phyloP scores from a whole-genome alignment of 1,140 invertebrate species.

The Anoplolepis gracilipes region DNA sequence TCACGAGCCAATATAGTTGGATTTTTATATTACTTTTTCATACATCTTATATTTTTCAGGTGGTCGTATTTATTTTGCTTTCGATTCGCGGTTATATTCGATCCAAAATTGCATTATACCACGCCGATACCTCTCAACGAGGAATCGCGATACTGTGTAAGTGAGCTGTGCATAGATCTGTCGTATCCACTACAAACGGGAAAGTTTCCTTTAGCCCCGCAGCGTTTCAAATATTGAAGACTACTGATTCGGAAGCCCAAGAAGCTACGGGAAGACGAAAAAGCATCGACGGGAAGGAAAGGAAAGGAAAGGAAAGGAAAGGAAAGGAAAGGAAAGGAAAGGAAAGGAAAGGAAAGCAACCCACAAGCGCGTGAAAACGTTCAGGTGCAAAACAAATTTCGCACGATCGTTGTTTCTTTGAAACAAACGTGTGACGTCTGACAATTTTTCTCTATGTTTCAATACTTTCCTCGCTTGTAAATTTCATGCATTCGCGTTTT shows the following conservation, averaged over 20 bases:
- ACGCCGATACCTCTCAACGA: constrained; percentile 13
- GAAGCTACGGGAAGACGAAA: neutral
- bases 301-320: too few species aligned
- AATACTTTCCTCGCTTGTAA: neutral
- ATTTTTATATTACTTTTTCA: neutral
- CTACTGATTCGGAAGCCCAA: constrained; percentile 60
- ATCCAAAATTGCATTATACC: constrained; percentile 39
- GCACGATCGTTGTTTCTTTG: neutral
- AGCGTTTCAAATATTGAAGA: constrained; percentile 67
- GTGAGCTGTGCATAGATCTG: constrained; percentile 20
- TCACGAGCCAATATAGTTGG: neutral
- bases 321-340: too few species aligned
- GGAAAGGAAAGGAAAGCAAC: neutral
- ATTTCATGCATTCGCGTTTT: neutral
- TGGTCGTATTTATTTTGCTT: neutral
- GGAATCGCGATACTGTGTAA: constrained; percentile 38
- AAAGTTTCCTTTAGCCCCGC: constrained; percentile 58
- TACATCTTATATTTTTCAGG: neutral
- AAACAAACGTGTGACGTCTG: constrained; percentile 22
- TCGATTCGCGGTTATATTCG: constrained; percentile 34
- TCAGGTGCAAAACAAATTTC: constrained; percentile 28
- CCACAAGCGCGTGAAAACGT: constrained; percentile 14
- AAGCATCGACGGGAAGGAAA: constrained; percentile 20
- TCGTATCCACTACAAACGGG: constrained; percentile 31
- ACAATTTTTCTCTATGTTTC: neutral